Percentiles rank a stretch among this genome's conserved stretches.
These are phyloP conservation scores for Chalcosyrphus nemorum DNA, from an alignment of 2,888 invertebrate genomes.

Conservation along the genomic window DNA sequence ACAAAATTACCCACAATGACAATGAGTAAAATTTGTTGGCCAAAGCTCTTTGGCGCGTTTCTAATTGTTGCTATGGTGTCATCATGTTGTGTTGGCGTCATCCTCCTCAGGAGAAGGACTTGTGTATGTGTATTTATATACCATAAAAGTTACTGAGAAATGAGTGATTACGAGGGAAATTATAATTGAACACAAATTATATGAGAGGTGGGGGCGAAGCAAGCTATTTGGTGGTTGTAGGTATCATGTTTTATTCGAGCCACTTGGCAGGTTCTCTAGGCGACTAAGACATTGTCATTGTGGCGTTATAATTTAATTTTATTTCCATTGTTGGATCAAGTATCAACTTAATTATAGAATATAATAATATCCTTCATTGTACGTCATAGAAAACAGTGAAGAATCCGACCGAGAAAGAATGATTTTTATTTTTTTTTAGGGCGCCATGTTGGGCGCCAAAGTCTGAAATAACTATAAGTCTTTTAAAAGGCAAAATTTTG, in stretches of 20 bases:
- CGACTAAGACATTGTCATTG: constrained; percentile 25
- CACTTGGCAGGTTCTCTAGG: background rate
- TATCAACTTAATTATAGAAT: constrained; percentile 37
- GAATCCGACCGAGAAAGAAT: too few relatives aligned
- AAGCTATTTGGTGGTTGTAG: background rate
- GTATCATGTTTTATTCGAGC: constrained; percentile 30
- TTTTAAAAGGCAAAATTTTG: too few relatives aligned
- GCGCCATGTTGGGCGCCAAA: too few relatives aligned
- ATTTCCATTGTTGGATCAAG: constrained; percentile 36
- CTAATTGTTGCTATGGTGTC: constrained; percentile 18
- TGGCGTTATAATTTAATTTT: constrained; percentile 39
- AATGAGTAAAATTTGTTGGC: constrained; percentile 33
- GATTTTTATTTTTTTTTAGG: too few relatives aligned
- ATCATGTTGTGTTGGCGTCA: background rate
- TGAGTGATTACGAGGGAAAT: constrained; percentile 35
- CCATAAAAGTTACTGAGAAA: constrained; percentile 39
- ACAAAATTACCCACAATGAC: constrained; percentile 46
- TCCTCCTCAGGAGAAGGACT: constrained; percentile 15
- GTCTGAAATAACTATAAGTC: too few relatives aligned
- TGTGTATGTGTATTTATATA: too few relatives aligned
- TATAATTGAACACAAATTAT: constrained; percentile 50
- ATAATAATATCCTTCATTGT: background rate
- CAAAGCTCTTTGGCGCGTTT: background rate
- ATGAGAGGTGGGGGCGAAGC: background rate
- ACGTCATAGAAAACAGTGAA: too few relatives aligned